phyloP scores from a whole-genome alignment of 2,888 invertebrate species.

The Stenotaenia linearis region DNA sequence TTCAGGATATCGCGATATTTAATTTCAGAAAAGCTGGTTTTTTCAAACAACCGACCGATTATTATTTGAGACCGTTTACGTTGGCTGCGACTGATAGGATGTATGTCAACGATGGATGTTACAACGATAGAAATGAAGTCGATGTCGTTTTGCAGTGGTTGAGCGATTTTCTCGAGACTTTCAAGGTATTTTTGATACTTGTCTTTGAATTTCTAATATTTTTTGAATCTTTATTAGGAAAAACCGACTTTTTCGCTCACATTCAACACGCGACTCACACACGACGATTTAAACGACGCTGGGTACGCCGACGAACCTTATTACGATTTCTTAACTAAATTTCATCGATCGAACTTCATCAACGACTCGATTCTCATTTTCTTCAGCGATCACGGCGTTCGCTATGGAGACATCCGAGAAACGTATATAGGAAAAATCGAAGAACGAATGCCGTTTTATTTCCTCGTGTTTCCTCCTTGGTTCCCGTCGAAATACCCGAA shows the following conservation, averaged over 20 bases:
- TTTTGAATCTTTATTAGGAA: not conserved
- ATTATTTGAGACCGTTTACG: constrained; percentile 70
- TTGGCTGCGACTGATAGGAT: constrained; percentile 61
- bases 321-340: constrained; percentile 46
- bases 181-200: not conserved
- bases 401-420: constrained; percentile 73
- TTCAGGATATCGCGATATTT: constrained; percentile 65
- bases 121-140: constrained; percentile 57
- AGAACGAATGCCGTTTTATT: constrained; percentile 82
- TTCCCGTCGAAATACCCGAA: constrained; percentile 58
- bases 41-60: constrained; percentile 67
- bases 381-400: constrained; percentile 90
- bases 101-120: constrained; percentile 63
- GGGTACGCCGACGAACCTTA: constrained; percentile 65
- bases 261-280: constrained; percentile 21
- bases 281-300: constrained; percentile 71
- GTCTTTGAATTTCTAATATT: not conserved
- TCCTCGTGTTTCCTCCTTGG: constrained; percentile 66
- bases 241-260: constrained; percentile 18
- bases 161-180: constrained; percentile 10
- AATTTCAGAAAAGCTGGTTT: constrained; percentile 70
- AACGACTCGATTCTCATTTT: constrained; percentile 76
- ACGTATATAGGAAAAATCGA: constrained; percentile 88
- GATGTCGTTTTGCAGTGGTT: constrained; percentile 24
- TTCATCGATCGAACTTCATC: constrained; percentile 59